Base-by-base conservation (phyloP, 2,888 invertebrate genomes). In the Amphipoea lucens region DNA sequence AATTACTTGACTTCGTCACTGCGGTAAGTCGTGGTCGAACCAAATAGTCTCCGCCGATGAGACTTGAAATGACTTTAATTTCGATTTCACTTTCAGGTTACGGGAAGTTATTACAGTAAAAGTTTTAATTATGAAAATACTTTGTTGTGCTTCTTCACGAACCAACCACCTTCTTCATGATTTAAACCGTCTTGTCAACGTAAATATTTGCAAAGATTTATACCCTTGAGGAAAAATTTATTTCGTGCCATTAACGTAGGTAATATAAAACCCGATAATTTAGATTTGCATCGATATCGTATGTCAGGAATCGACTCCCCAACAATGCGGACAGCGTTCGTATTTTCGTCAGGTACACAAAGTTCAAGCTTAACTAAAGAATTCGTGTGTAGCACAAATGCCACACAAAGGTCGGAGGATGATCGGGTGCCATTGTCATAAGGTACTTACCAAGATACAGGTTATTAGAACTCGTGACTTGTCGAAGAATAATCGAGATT, bases 321-420 rank as follows among this genome's bases (percentile, higher is more conserved):
- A 93, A 91, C 87, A 92, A 95, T 94, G 94, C 94, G 94, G 93
- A 94, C 92, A 92, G 91, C 91, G 91, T 92, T 92, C 89, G 87
- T 91, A 88, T 92, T 92, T 92, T 90, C 89, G 89, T 89, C 82
- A 86, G 86, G 90, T 90, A 93, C 79, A 74, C 70, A 89, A 94
- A 94, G 94, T 94, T 95, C 94, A 95, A 92, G 91, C 93, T 94
- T 93, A 93, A 91, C 92, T 89, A 90, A 93, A 92, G 92, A 92
- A 92, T 93, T 91, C 91, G 91, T 93, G 91, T 91, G 90, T 88
- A 88, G 89, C 88, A 91, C 88, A 95, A 96, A 96, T 96, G 96
- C 93, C 96, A 96, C 92, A 48, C 90, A 96, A 96, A 96, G 96
- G 96, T 95, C 94, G 90, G 84, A 85, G 84, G 88, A 91, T 92